These are phyloP conservation scores for Alcedo atthis DNA, from an alignment of 2,797 vertebrate genomes.

Conservation along the genomic window DNA sequence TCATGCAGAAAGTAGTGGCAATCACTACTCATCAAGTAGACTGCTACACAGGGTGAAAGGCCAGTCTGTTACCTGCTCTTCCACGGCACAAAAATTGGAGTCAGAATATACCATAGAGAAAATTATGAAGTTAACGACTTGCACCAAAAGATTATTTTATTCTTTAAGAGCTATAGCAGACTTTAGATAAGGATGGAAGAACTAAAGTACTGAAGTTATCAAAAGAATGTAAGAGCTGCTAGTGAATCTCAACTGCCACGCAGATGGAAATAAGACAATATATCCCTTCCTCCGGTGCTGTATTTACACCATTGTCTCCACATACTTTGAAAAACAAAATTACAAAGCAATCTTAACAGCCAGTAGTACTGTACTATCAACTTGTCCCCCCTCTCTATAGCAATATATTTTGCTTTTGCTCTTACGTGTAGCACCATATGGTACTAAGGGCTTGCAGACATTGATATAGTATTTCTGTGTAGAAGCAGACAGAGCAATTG, in stretches of 20 bases:
- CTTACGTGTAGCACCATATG: conserved; percentile 81
- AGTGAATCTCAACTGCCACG: background rate
- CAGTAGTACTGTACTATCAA: background rate
- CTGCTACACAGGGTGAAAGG: background rate
- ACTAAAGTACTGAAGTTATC: background rate
- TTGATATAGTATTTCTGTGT: conserved; percentile 87
- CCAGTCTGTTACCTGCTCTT: background rate
- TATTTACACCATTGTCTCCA: background rate
- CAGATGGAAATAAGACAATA: background rate
- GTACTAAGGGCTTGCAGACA: conserved; percentile 91
- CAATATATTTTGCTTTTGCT: background rate
- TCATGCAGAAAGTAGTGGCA: background rate
- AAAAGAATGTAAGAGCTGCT: background rate
- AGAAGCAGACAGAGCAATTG: conserved; percentile 67
- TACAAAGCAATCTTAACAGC: background rate
- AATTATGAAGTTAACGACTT: background rate
- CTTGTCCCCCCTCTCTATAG: background rate
- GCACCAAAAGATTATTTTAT: background rate
- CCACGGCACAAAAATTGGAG: rapidly evolving
- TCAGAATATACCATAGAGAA: background rate
- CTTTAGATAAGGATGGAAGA: background rate
- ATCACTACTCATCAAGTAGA: background rate
- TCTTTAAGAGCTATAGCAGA: background rate
- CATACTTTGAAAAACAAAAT: background rate
- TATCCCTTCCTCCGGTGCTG: background rate